Evolutionary conservation across 1,140 invertebrate species (phyloP).

Genomic region (Nomia melanderi): DNA sequence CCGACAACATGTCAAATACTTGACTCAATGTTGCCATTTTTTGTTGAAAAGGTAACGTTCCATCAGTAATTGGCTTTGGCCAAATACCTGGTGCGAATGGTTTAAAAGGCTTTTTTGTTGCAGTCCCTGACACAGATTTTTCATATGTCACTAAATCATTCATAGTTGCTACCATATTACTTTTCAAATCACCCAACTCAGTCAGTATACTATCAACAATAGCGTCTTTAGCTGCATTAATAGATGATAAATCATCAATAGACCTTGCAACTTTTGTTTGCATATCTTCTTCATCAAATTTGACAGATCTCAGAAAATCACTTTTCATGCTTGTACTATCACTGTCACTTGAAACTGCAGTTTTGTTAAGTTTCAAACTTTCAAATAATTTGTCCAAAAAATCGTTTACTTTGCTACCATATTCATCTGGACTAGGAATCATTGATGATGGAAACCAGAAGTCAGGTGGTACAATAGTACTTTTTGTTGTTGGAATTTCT

Average conservation of each 20-base stretch:
- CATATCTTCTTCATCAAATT: conserved; percentile 36
- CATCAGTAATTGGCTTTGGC: conserved; percentile 65
- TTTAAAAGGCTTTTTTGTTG: conserved; percentile 68
- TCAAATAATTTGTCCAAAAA: conserved; percentile 77
- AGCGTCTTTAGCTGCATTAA: conserved; percentile 71
- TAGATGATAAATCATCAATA: conserved; percentile 67
- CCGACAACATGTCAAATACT: conserved; percentile 77
- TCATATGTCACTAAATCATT: conserved; percentile 72
- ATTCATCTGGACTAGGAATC: conserved; percentile 71
- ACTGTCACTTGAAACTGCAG: not conserved
- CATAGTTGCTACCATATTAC: conserved; percentile 72
- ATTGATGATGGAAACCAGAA: conserved; percentile 74
- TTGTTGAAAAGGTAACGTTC: conserved; percentile 72
- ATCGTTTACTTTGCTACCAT: conserved; percentile 70
- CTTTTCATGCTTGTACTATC: conserved; percentile 42
- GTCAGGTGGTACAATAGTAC: conserved; percentile 73
- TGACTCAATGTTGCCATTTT: conserved; percentile 74
- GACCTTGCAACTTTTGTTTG: conserved; percentile 63
- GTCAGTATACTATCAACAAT: conserved; percentile 73
- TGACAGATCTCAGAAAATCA: conserved; percentile 59
- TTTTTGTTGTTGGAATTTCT: conserved; percentile 57
- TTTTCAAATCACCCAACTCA: conserved; percentile 72
- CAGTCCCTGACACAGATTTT: conserved; percentile 54
- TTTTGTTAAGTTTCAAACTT: conserved; percentile 68
- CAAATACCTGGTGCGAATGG: conserved; percentile 58